Conservation (phyloP, 1,140 invertebrate species). For the Drosophila arizonae region DNA sequence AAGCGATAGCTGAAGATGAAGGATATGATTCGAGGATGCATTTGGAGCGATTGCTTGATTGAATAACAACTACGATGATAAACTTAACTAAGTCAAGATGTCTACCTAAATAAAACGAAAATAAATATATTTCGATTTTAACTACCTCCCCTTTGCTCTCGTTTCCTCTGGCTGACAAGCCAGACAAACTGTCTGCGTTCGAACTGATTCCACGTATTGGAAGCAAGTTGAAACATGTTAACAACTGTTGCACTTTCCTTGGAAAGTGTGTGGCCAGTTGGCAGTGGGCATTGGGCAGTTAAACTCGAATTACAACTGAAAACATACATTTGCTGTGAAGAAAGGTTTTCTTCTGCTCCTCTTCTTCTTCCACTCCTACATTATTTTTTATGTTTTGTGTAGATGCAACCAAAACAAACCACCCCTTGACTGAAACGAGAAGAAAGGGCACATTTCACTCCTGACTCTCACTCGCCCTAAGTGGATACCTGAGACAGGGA, state of each 20-base stretch:
- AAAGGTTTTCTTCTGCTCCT: conserved; percentile 20
- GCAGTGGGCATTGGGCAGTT: conserved; percentile 7
- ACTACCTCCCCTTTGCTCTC: too few relatives aligned
- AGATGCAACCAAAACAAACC: conserved; percentile 71
- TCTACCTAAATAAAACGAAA: too few relatives aligned
- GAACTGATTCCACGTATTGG: conserved; percentile 47
- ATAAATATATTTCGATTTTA: too few relatives aligned
- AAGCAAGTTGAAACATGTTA: conserved; percentile 54
- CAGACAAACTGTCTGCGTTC: conserved; percentile 58
- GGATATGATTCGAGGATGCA: too few relatives aligned
- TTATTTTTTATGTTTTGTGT: background rate
- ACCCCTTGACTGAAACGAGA: conserved; percentile 47
- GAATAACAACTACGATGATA: background rate
- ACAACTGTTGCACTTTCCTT: conserved; percentile 59
- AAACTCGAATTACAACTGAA: conserved; percentile 55
- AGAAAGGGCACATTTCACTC: background rate
- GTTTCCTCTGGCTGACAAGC: background rate
- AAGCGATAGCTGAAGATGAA: background rate
- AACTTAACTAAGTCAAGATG: too few relatives aligned
- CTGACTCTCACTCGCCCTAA: conserved; percentile 38
- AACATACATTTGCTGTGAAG: conserved; percentile 43
- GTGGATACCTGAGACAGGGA: conserved; percentile 64
- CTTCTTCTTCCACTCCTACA: too few relatives aligned
- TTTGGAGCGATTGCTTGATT: too few relatives aligned
- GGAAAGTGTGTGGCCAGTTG: conserved; percentile 33